Base-by-base conservation (phyloP, 2,888 invertebrate genomes). In the Eurois occulta region DNA sequence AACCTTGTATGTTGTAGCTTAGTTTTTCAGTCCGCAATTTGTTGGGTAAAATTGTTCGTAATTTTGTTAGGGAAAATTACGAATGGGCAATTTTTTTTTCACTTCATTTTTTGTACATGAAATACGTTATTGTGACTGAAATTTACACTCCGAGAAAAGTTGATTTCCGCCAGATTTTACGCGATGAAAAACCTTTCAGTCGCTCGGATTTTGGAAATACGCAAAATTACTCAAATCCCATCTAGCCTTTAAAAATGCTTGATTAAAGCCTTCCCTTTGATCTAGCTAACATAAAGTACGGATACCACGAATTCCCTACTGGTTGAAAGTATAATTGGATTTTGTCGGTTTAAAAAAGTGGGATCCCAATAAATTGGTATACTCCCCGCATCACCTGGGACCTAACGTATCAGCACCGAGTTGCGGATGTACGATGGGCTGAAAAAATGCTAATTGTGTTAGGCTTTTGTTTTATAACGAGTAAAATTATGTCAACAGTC, bases 311-410 rank as follows among this genome's bases (percentile, higher is more conserved):
- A 81, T 75, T 75, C 81, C 80, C 81, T 35, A 24, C 10, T 28
- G 38, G 32, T 38, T 46, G 60, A 65, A 81, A 75, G 71, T 65
- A 60, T 83, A 81, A 83, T 83, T 85, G 85, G 81, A 81, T 85
- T 82, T 74, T 74, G 82, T 82, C 68, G 81, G 46, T 79, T 82
- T 71, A 60, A 67, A 81, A 84, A 83, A 68, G 32, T 81, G 43
- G 71, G 43, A 28, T 60, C 24, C 58, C 74, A 75, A 83, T 85
- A 85, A 82, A 85, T 85, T 85, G 85, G 67, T 64, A 70, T 55
- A 16, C 52, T 68, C 71, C 16, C 32, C 32, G 32, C 13, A 68
- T 24, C 82, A 82, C 81, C 81, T 85, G 85, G 85, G 85, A 82
- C 85, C 85, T 72, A 68, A 35, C 68, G 24, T 21, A 80, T 66